Conservation (phyloP, 1,140 invertebrate genomes). For the Colletes latitarsis region DNA sequence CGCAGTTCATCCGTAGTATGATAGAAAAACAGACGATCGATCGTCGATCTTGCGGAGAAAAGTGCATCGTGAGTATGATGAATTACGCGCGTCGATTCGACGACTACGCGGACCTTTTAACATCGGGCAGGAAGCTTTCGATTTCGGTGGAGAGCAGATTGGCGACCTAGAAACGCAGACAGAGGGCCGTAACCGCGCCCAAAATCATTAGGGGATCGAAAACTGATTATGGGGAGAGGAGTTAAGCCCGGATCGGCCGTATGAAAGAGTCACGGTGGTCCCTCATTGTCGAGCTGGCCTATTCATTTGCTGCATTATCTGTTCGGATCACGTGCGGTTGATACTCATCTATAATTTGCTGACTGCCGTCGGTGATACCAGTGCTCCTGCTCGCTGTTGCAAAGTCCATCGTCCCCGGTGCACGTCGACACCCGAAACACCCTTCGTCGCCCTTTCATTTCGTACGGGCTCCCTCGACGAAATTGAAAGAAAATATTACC, state of each 20-base stretch:
- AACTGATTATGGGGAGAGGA: slow-evolving; percentile 76
- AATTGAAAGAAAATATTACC: slow-evolving; percentile 77
- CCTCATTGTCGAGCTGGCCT: slow-evolving; percentile 74
- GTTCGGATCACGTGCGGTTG: slow-evolving; percentile 77
- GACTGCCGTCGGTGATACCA: slow-evolving; percentile 52
- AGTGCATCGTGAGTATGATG: slow-evolving; percentile 8
- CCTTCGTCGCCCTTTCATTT: slow-evolving; percentile 37
- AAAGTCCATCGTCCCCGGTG: slow-evolving; percentile 24
- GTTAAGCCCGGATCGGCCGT: slow-evolving; percentile 69
- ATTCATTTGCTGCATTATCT: slow-evolving; percentile 79
- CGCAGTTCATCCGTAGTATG: no score
- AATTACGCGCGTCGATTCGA: slow-evolving; percentile 19
- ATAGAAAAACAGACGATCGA: no score
- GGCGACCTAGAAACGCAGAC: background rate
- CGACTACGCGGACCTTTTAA: slow-evolving; percentile 45
- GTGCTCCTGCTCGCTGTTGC: slow-evolving; percentile 9
- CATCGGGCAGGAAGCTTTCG: slow-evolving; percentile 34
- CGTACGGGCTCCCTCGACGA: slow-evolving; percentile 30
- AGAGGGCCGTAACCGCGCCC: slow-evolving; percentile 64
- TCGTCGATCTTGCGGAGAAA: no score
- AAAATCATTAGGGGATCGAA: slow-evolving; percentile 79
- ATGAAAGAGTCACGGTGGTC: slow-evolving; percentile 78
- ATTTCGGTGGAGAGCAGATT: slow-evolving; percentile 28
- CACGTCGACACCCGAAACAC: slow-evolving; percentile 33
- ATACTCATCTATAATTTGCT: slow-evolving; percentile 78